These are phyloP conservation scores for Chunga burmeisteri DNA, from an alignment of 2,113 vertebrate genomes.

Conservation along the genomic window DNA sequence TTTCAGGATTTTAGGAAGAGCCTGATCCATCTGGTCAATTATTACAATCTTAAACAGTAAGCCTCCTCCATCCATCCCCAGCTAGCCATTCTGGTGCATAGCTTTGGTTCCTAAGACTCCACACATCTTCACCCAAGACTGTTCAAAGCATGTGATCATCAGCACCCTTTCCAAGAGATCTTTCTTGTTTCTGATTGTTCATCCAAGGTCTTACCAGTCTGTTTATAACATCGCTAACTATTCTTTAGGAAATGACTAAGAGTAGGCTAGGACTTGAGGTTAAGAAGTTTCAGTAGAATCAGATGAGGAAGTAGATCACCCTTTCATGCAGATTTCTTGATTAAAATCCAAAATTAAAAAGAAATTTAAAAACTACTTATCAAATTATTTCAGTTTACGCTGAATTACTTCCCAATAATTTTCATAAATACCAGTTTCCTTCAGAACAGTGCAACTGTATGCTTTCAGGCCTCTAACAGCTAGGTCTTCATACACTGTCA, in stretches of 20 bases:
- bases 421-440: background rate
- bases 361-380: background rate
- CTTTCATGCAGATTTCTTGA: background rate
- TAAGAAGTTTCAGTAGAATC: background rate
- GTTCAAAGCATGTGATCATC: background rate
- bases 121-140: background rate
- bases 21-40: background rate
- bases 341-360: background rate
- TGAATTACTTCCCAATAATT: background rate
- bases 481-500: background rate
- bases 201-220: background rate
- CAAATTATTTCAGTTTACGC: background rate
- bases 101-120: background rate
- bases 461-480: background rate
- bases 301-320: background rate
- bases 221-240: background rate
- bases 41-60: background rate
- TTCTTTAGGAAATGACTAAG: background rate
- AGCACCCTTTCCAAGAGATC: background rate
- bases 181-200: background rate
- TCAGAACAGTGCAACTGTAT: background rate
- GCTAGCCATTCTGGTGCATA: background rate
- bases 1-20: background rate
- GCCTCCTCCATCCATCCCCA: background rate
- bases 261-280: background rate